Base-by-base conservation (phyloP, 92 coral and sea anemone species). In the Plumapathes pennacea region DNA sequence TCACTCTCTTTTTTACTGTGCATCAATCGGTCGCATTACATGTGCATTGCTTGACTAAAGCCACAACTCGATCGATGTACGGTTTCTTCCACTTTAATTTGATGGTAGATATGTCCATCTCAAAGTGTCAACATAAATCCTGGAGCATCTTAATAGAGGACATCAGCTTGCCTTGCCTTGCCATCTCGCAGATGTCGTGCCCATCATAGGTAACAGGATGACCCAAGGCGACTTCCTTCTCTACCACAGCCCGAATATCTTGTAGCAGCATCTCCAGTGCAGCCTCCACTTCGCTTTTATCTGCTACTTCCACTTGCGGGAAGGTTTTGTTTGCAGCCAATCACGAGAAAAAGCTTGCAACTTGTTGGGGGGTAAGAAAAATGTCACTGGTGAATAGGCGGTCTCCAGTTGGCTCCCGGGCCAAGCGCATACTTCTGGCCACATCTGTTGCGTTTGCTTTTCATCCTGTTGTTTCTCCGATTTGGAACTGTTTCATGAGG, bases 381-480 rank as follows among this genome's bases (percentile, higher is more conserved):
- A 61, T 57, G 4, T 39, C 18, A 48, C 45, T 36, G 30, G 38
- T 12, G 28, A 75, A 75, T n/a, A 75, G 39, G 14, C 24, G 67
- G 14, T 50, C 64, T 24, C 74, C 82, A 43, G 25, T 44, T 13
- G 44, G 29, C 47, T 54, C 20, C 50, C 53, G 46, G 37, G 68
- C 47, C 41, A 25, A 54, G 33, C 74, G 37, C 82, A 75, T 75
- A 10, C 54, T 14, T 48, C 31, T 74, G 6, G 81, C 53, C 9
- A 55, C 81, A 7, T 51, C 5, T 5, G 65, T 50, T 19, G 65
- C 71, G n/a, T 77, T 61, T 26, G 72, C 62, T 45, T 70, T 78
- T 15, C 50, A 71, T 17, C 79, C 85, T 19, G 85, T 78, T 46
- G 18, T 11, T 55, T 70, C 79, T 13, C 79, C 84, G 37, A 42